A percentile compares a stretch with the other conserved stretches of the same genome.
Conservation (phyloP, 2,113 vertebrate genomes). For the Plecturocebus donacophilus region DNA sequence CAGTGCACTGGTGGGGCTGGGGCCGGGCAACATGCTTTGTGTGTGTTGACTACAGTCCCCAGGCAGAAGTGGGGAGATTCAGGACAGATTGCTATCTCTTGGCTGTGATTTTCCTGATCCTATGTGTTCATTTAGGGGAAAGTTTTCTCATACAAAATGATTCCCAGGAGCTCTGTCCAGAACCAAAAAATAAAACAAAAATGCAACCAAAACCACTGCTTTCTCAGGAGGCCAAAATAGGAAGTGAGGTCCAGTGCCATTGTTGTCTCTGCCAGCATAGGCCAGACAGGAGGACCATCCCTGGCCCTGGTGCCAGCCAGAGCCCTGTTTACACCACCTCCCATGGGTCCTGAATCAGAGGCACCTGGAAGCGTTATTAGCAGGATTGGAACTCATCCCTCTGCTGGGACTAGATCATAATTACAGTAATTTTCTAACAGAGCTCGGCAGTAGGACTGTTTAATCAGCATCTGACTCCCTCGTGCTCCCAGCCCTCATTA, state of each 20-base stretch:
- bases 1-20: not conserved
- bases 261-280: not conserved
- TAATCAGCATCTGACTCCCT: constrained; percentile 79
- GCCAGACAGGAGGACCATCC: not conserved
- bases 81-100: not conserved
- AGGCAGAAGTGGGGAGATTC: not conserved
- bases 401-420: constrained; percentile 82
- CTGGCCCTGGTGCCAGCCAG: constrained; percentile 15
- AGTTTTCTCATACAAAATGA: constrained; percentile 33
- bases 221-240: not conserved
- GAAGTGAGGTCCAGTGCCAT: not conserved
- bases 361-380: constrained; percentile 84
- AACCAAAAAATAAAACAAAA: constrained; percentile 3
- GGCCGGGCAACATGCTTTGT: fast-evolving
- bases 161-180: constrained; percentile 53
- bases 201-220: not conserved
- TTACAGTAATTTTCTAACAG: constrained; percentile 84
- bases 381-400: constrained; percentile 81
- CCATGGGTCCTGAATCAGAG: constrained; percentile 55
- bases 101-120: constrained; percentile 10
- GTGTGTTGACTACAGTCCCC: not conserved
- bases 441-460: constrained; percentile 78
- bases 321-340: constrained; percentile 39
- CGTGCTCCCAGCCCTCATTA: constrained; percentile 76
- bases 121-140: constrained; percentile 6